Evolutionary conservation across 64 coral and sea anemone genomes (phyloP).

Genomic region (Hydrozoanthus tunicans): DNA sequence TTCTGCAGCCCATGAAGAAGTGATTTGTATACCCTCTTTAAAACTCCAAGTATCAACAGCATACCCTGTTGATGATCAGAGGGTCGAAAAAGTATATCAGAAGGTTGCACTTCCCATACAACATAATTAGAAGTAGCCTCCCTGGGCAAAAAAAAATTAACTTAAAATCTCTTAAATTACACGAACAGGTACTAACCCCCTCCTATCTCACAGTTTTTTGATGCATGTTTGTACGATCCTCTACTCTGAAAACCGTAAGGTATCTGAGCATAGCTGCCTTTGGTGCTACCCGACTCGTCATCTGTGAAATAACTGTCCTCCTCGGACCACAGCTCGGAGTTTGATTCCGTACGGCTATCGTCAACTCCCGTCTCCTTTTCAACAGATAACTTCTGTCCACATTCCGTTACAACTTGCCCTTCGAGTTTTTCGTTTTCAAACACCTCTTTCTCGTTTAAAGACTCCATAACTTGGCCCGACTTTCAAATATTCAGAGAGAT

Average conservation of each 20-base stretch:
- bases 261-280: slow-evolving; percentile 77
- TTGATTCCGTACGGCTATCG: neutral
- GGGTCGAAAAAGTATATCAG: neutral
- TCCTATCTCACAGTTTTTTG: slow-evolving; percentile 92
- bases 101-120: neutral
- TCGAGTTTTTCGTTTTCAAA: neutral
- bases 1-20: too few species aligned
- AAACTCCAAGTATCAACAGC: too few species aligned
- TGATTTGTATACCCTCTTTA: too few species aligned
- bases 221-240: slow-evolving; percentile 85
- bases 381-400: neutral
- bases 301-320: neutral
- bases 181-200: slow-evolving; percentile 46
- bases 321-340: neutral
- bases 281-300: neutral
- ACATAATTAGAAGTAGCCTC: neutral
- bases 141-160: too few species aligned
- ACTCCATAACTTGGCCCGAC: neutral
- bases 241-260: slow-evolving; percentile 88
- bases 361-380: neutral
- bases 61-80: neutral
- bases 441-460: neutral
- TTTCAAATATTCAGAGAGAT: neutral
- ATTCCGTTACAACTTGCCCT: neutral
- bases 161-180: neutral